Base-by-base conservation (phyloP, 2,888 invertebrate species). In the Eupeodes latifasciatus region DNA sequence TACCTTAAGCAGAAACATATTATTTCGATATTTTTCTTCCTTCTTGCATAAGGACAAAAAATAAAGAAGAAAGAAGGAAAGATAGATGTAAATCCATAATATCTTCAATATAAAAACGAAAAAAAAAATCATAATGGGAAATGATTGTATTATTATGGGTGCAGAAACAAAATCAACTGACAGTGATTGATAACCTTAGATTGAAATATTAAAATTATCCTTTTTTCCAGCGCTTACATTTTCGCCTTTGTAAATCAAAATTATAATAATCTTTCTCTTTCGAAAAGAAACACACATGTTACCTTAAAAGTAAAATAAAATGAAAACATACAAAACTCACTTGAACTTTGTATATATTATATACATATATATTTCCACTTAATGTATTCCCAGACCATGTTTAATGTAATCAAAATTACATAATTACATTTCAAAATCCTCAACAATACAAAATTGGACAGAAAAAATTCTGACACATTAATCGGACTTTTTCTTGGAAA, bases 161-260 rank as follows among this genome's bases (percentile, higher is more conserved):
- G 3, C 47, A 47, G 12, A 64, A 64, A 64, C 19, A 64, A 64
- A 64, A 3, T 44, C 27, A 16, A 14, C 12, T 64, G 64, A 64
- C 64, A 64, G 47, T 64, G 64, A 64, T 64, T 64, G 64, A 64
- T 64, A 47, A 12, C 47, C 44, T 47, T 9, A 64, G 64, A 64
- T 47, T 64, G 44, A 64, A 64, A 64, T 47, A 64, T 64, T 47
- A 64, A 64, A 64, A 64, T 47, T 19, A 64, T 64, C 47, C 47
- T 64, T 64, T 47, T 9, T 40, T 40, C 40, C 12, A 27, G 19
- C 12, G 19, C 19, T 64, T 16, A 12, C 12, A 19, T 7, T 19
- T 11, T 47, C 44, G 6, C 10, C 44, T 44, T 44, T 12, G 4
- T 64, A 47, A 4, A 47, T 44, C 19, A 6, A 44, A 44, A 40